These are phyloP conservation scores for Protomyctophum bolini DNA, from an alignment of 2,113 vertebrate species.

Conservation along the genomic window DNA sequence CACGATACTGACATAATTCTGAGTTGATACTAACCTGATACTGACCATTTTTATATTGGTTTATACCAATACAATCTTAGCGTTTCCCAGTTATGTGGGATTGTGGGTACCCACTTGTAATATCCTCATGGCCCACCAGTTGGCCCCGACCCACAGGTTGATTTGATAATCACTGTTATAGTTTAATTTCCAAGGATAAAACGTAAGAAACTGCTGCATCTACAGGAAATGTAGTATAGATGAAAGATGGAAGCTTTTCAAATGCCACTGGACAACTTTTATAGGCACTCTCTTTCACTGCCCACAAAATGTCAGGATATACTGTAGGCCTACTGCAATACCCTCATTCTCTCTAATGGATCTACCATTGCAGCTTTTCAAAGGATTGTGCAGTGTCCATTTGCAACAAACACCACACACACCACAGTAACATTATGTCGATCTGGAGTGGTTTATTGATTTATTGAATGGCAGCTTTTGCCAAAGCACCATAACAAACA, in stretches of 20 bases:
- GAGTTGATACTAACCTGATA: too few species aligned
- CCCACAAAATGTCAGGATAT: slow-evolving; percentile 9
- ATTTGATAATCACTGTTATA: too few species aligned
- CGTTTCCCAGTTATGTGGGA: too few species aligned
- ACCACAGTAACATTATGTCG: slow-evolving; percentile 27
- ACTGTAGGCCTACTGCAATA: neutral
- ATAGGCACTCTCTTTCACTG: slow-evolving; percentile 27
- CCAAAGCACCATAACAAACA: slow-evolving; percentile 69
- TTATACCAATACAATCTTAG: too few species aligned
- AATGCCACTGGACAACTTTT: slow-evolving; percentile 9
- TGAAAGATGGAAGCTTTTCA: slow-evolving; percentile 46
- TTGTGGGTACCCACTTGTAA: too few species aligned
- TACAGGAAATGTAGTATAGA: slow-evolving; percentile 41
- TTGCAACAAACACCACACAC: slow-evolving; percentile 8
- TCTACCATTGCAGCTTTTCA: slow-evolving; percentile 2
- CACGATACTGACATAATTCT: too few species aligned
- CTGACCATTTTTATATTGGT: neutral
- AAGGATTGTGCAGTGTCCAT: neutral
- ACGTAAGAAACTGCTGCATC: slow-evolving; percentile 35
- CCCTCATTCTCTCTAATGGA: neutral
- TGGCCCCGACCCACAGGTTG: too few species aligned
- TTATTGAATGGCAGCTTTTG: slow-evolving; percentile 58
- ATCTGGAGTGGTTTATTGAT: slow-evolving; percentile 68
- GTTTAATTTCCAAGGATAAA: neutral
- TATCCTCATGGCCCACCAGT: too few species aligned